Conservation (phyloP, 2,888 invertebrate species). For the Chaitophorus viminalis region DNA sequence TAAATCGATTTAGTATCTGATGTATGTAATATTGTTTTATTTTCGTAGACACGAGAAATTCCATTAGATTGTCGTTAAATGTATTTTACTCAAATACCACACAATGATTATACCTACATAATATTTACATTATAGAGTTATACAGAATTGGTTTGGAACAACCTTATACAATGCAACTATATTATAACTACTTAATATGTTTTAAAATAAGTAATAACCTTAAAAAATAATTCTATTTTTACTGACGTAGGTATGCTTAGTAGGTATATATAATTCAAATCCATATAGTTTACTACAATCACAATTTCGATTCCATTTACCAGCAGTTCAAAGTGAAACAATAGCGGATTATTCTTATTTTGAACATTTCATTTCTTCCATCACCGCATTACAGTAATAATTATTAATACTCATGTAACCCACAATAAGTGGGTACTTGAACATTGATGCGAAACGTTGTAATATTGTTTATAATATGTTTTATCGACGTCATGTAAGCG, state of each 20-base stretch:
- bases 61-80: neutral
- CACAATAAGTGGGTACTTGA: neutral
- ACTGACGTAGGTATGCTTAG: too few species aligned
- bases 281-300: too few species aligned
- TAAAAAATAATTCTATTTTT: too few species aligned
- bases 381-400: neutral
- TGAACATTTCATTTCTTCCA: neutral
- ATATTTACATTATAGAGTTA: neutral
- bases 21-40: neutral
- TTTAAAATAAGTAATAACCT: too few species aligned
- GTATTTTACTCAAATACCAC: neutral
- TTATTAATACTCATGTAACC: neutral
- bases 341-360: neutral
- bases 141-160: neutral
- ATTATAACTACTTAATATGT: neutral
- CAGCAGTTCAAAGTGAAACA: neutral
- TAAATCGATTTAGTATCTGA: neutral
- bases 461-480: neutral
- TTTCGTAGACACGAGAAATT: neutral
- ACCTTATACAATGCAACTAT: neutral
- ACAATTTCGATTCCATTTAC: too few species aligned
- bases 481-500: neutral
- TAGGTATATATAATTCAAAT: too few species aligned
- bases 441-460: slow-evolving; percentile 10
- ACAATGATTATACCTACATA: neutral